Evolutionary conservation across 2,797 vertebrate genomes (phyloP).

Genomic region (Carcharodon carcharias): DNA sequence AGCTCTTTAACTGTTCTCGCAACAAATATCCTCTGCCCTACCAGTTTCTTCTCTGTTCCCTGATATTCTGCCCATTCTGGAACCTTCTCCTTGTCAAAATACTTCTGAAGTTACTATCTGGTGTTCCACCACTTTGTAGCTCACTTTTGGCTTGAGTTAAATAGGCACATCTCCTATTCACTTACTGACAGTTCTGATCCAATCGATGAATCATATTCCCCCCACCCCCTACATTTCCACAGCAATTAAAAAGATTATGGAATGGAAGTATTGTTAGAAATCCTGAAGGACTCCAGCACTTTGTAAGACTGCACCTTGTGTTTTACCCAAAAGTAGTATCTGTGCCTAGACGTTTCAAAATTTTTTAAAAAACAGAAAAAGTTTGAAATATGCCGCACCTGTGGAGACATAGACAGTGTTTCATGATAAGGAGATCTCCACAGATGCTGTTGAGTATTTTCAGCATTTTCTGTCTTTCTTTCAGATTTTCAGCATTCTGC

Average conservation of each 20-base stretch:
- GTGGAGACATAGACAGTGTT: no score
- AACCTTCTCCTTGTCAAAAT: background rate
- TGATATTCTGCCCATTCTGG: background rate
- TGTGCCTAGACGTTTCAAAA: background rate
- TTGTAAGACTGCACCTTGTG: no score
- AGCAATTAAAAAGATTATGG: background rate
- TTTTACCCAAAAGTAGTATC: background rate
- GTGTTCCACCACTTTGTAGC: background rate
- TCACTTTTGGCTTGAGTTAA: background rate
- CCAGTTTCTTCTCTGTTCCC: background rate
- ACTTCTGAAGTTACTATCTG: background rate
- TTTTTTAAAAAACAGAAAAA: no score
- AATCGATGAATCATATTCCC: background rate
- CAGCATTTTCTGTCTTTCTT: background rate
- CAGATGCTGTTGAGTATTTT: no score
- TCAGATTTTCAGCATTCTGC: background rate
- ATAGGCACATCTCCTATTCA: background rate
- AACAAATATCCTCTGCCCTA: no score
- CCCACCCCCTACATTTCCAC: no score
- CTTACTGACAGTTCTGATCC: background rate
- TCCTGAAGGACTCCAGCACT: no score
- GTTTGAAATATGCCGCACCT: no score
- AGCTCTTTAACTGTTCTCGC: no score
- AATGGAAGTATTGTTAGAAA: background rate
- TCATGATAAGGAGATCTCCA: no score